phyloP scores from a whole-genome alignment of 2,113 vertebrate genomes.

The Clarias magur region DNA sequence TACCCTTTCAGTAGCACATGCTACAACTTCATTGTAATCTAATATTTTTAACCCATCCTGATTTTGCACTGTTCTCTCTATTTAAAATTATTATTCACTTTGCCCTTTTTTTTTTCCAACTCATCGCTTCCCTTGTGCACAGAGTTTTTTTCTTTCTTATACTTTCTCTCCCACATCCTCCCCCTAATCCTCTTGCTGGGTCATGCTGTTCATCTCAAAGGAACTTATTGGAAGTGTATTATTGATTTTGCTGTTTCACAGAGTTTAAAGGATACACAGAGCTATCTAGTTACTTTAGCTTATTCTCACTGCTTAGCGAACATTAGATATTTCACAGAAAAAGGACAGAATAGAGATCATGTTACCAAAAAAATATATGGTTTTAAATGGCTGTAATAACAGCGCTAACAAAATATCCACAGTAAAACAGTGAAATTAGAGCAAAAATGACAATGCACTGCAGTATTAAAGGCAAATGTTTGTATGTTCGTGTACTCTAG shows the following conservation, averaged over 20 bases:
- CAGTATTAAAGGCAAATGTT: not conserved
- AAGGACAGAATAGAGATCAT: constrained; percentile 10
- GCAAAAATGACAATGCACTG: not conserved
- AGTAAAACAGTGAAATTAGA: not conserved
- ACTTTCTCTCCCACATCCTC: constrained; percentile 22
- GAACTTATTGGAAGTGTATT: constrained; percentile 34
- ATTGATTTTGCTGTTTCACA: constrained; percentile 47
- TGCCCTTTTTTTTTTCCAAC: not conserved
- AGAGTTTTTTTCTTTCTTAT: not conserved
- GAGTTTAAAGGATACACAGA: constrained; percentile 41
- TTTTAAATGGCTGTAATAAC: not conserved
- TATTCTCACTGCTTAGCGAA: constrained; percentile 20
- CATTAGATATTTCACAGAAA: constrained; percentile 11
- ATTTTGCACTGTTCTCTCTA: not conserved
- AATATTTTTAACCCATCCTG: not conserved
- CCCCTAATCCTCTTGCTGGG: constrained; percentile 10
- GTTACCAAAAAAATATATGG: not conserved
- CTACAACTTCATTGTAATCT: not conserved
- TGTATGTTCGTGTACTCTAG: constrained; percentile 67
- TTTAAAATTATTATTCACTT: constrained; percentile 3
- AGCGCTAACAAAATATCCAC: not conserved
- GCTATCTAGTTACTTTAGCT: constrained; percentile 31
- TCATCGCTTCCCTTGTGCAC: not conserved
- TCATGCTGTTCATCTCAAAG: constrained; percentile 32
- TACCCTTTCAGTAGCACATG: not conserved